Base-by-base conservation (phyloP, 2,113 vertebrate genomes). In the Casuarius casuarius region DNA sequence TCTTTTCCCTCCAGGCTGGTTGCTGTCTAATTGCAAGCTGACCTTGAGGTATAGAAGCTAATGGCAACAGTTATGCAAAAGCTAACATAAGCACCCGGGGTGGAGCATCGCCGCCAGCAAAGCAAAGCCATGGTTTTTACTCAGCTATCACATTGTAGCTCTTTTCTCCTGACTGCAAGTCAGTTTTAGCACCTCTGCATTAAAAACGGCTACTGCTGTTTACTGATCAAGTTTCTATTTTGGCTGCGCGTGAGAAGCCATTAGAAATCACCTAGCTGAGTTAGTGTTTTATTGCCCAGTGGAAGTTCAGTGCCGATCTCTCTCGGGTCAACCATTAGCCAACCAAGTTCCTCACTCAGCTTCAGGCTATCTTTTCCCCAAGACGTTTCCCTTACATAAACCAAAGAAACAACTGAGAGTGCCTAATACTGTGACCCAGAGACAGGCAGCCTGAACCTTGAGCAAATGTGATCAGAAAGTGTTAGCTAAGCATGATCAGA, bases 1-100 rank as follows among this genome's bases (percentile, higher is more conserved):
- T 68, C 70, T 96, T 91, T 80, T 49, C 33, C 52, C 89, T 90
- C n/a, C 73, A 82, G 93, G 85, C 85, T 48, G 65, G 58, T 58
- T 83, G 38, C 66, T 93, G 13, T 89, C 25, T 95, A 86, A 95
- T 56, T 85, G 33, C 38, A 74, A 21, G 3, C 38, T 97, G 95
- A 96, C 94, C 87, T 95, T 96, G 91, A 97, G 59, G 48, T 66
- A 14, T 4, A 62, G 40, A 44, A 90, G 59, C 31, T 38, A 75
- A 58, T 66, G 62, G 70, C 70, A 94, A 85, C 28, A 90, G n/a
- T 73, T 38, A 84, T 0, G 3, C 46, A 81, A 90, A 96, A 91
- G 29, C 66, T 90, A 66, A 66, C 40, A 31, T 19, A 87, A 38
- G 67, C 2, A 2, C 31, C 42, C 1, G 29, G 46, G 16, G 15